These are phyloP conservation scores for Harpalus rubripes DNA, from an alignment of 2,888 invertebrate genomes.

Conservation along the genomic window DNA sequence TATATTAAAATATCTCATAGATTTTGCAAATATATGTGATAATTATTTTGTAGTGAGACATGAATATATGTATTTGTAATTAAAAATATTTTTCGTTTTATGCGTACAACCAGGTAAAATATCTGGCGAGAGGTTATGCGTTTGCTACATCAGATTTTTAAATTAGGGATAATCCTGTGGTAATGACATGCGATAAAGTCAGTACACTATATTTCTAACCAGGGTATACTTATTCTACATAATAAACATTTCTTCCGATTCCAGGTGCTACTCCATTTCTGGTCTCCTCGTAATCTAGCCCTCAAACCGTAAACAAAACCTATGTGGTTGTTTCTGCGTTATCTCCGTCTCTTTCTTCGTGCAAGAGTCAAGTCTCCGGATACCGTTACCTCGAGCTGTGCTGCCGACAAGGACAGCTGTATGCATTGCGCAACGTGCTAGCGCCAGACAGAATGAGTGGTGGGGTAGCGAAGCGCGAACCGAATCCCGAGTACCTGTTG, in stretches of 20 bases:
- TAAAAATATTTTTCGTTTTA: too few relatives aligned
- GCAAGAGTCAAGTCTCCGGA: constrained; percentile 56
- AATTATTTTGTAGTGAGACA: too few relatives aligned
- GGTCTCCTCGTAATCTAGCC: constrained; percentile 1
- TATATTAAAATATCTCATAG: too few relatives aligned
- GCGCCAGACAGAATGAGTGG: constrained; percentile 49
- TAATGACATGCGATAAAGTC: too few relatives aligned
- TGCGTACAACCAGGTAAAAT: too few relatives aligned
- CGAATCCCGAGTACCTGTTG: constrained; percentile 59
- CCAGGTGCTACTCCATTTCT: neutral
- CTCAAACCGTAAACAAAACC: constrained; percentile 55
- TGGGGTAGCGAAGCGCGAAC: constrained; percentile 16
- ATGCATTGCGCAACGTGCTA: constrained; percentile 57
- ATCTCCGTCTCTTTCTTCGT: constrained; percentile 32
- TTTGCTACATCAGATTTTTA: too few relatives aligned
- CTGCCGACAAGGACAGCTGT: constrained; percentile 40
- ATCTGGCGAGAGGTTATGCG: too few relatives aligned
- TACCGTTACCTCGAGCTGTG: constrained; percentile 62
- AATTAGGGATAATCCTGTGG: too few relatives aligned
- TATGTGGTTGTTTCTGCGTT: constrained; percentile 42
- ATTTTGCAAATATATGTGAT: too few relatives aligned
- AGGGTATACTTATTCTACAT: too few relatives aligned
- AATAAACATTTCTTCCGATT: neutral
- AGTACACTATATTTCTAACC: too few relatives aligned
- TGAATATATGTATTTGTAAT: too few relatives aligned